A percentile compares a stretch with the other conserved stretches of the same genome.
phyloP scores from a whole-genome alignment of 2,888 invertebrate genomes.

The Palloptera scutellata region DNA sequence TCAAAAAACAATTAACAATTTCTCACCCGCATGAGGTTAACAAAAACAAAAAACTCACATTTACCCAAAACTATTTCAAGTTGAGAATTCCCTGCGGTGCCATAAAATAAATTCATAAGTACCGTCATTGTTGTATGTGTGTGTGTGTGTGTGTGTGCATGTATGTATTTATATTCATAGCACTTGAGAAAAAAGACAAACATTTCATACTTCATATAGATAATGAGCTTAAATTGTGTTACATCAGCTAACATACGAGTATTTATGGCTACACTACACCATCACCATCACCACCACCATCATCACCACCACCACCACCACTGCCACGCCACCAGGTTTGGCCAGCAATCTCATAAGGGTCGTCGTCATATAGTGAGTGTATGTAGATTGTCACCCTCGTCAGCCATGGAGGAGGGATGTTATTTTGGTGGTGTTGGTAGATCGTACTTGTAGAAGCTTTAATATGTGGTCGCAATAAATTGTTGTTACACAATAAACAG shows the following conservation, averaged over 20 bases:
- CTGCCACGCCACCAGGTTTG: background rate
- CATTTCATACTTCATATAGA: too few species aligned
- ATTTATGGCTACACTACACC: slow-evolving; percentile 3
- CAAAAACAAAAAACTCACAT: slow-evolving; percentile 15
- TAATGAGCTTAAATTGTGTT: too few species aligned
- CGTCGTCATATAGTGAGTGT: background rate
- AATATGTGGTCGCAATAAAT: too few species aligned
- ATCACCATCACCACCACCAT: background rate
- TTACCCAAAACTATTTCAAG: slow-evolving; percentile 26
- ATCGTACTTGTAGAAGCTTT: too few species aligned
- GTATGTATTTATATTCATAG: slow-evolving; percentile 5
- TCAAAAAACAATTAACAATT: too few species aligned
- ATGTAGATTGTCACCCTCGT: too few species aligned
- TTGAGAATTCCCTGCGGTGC: slow-evolving; percentile 55
- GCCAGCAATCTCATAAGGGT: too few species aligned
- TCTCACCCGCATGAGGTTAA: background rate
- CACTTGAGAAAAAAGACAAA: background rate
- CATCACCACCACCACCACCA: slow-evolving; percentile 6
- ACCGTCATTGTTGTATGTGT: slow-evolving; percentile 46
- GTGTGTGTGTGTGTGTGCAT: background rate
- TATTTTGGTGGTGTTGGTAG: too few species aligned
- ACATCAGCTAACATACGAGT: too few species aligned
- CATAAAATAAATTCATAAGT: slow-evolving; percentile 58
- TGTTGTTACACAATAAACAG: too few species aligned
- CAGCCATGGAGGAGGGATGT: too few species aligned